Conservation (phyloP, 1,140 invertebrate species). For the Pogonomyrmex barbatus region DNA sequence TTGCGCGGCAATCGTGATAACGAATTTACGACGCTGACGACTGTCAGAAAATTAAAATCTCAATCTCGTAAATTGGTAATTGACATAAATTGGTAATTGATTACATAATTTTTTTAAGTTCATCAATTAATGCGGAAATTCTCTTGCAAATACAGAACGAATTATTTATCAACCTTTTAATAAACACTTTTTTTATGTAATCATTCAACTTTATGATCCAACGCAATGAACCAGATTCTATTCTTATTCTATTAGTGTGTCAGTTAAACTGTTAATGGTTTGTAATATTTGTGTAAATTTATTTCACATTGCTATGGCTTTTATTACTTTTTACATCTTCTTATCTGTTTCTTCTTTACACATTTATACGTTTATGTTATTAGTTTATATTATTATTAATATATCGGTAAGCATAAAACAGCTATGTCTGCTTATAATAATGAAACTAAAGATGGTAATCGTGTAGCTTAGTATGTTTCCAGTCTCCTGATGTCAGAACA, state of each 20-base stretch:
- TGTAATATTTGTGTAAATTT: not conserved
- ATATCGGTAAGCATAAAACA: not conserved
- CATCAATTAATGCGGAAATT: not conserved
- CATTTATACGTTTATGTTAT: too few species aligned
- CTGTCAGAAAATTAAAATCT: conserved; percentile 14
- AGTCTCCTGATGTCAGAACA: conserved; percentile 36
- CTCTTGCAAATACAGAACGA: not conserved
- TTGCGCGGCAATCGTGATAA: conserved; percentile 17
- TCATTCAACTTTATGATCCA: not conserved
- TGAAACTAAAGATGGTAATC: conserved; percentile 15
- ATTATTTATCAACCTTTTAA: not conserved
- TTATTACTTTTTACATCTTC: not conserved
- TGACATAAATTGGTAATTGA: too few species aligned
- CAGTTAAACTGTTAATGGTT: not conserved
- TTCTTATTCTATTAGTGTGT: not conserved
- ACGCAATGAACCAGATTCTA: not conserved
- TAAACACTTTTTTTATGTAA: not conserved
- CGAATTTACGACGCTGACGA: not conserved
- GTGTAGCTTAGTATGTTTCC: not conserved
- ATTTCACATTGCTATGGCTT: not conserved
- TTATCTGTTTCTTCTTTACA: not conserved
- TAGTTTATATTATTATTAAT: not conserved
- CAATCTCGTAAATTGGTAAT: not conserved
- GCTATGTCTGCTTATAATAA: not conserved
- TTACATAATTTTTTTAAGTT: not conserved